A percentile compares a stretch with the other conserved stretches of the same genome.
Evolutionary conservation across 2,113 vertebrate genomes (phyloP).

Genomic region (Malurus melanocephalus): DNA sequence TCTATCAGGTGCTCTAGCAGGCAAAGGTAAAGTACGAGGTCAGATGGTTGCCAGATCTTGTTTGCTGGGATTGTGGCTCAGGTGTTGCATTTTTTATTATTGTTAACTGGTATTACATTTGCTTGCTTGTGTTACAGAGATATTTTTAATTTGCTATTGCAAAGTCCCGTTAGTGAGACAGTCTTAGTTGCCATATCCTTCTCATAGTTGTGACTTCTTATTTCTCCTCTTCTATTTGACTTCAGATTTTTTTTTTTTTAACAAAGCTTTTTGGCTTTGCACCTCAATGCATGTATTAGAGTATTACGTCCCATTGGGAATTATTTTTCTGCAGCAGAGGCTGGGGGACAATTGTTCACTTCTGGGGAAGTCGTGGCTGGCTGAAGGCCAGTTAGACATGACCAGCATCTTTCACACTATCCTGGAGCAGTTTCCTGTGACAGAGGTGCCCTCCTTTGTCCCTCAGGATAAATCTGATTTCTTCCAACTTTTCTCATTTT

Average conservation of each 20-base stretch:
- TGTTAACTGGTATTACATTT: fast-evolving
- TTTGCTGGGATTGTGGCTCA: background rate
- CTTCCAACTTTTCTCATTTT: background rate
- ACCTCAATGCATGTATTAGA: background rate
- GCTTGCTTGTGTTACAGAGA: background rate
- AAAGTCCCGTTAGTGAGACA: background rate
- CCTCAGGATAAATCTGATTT: background rate
- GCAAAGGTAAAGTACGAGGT: fast-evolving
- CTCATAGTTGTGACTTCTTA: background rate
- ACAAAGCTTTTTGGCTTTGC: background rate
- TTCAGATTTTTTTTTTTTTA: background rate
- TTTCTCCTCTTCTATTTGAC: background rate
- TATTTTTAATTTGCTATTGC: background rate
- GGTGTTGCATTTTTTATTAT: background rate
- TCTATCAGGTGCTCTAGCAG: background rate
- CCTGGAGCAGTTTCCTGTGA: background rate
- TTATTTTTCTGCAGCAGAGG: background rate
- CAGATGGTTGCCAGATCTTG: background rate
- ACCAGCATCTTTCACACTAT: background rate
- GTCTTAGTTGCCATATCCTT: background rate
- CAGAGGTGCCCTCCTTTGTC: background rate
- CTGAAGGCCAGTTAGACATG: background rate
- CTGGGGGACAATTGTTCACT: background rate
- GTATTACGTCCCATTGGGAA: background rate
- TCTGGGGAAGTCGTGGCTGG: fast-evolving